phyloP scores from a whole-genome alignment of 1,140 invertebrate species.

The Drosophila ironensis region DNA sequence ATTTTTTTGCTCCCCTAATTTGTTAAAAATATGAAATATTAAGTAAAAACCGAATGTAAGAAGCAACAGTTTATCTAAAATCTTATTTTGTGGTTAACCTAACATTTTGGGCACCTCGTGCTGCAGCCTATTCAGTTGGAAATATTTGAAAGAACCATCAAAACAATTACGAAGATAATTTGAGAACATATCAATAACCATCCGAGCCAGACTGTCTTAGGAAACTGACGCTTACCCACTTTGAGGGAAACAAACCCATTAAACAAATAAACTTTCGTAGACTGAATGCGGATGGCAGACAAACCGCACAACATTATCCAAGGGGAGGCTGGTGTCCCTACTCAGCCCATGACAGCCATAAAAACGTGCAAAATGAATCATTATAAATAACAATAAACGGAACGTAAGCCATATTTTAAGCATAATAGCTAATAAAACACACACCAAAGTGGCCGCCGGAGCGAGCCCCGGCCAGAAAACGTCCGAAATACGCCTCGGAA shows the following conservation, averaged over 20 bases:
- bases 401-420: constrained; percentile 74
- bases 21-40: too few species aligned
- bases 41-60: too few species aligned
- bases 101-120: too few species aligned
- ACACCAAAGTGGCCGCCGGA: constrained; percentile 55
- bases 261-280: constrained; percentile 42
- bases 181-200: constrained; percentile 38
- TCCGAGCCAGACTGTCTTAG: neutral
- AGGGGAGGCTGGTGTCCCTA: constrained; percentile 33
- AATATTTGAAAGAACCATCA: constrained; percentile 14
- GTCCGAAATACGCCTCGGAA: constrained; percentile 37
- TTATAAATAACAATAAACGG: constrained; percentile 78
- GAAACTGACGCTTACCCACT: neutral
- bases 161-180: constrained; percentile 33
- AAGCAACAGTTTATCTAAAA: too few species aligned
- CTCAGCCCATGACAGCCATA: constrained; percentile 60
- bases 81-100: too few species aligned
- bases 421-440: constrained; percentile 79
- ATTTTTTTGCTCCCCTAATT: too few species aligned
- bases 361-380: constrained; percentile 75
- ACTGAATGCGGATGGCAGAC: constrained; percentile 36
- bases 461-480: too few species aligned
- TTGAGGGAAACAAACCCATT: constrained; percentile 14
- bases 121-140: neutral
- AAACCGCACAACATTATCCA: constrained; percentile 46